Percentiles rank a stretch among this genome's conserved stretches.
Conservation (phyloP, 2,888 invertebrate species). For the Lycaena phlaeas region DNA sequence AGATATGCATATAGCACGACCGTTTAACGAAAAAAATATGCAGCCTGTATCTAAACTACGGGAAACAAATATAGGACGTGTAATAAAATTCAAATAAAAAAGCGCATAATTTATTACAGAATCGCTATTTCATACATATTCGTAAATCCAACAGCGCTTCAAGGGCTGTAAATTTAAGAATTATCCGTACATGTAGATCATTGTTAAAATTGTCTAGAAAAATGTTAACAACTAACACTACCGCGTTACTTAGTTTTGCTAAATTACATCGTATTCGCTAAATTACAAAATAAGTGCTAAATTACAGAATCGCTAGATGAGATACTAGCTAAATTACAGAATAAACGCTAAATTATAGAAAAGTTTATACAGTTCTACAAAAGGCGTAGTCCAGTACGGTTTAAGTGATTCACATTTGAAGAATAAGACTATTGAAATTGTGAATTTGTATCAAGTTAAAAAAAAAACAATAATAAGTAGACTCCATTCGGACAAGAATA, state of each 20-base stretch:
- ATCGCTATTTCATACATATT: slow-evolving; percentile 36
- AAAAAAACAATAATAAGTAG: too few relatives aligned
- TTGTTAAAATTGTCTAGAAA: slow-evolving; percentile 29
- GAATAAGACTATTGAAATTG: too few relatives aligned
- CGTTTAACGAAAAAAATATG: too few relatives aligned
- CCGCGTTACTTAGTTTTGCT: neutral
- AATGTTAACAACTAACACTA: slow-evolving; percentile 14
- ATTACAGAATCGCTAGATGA: neutral
- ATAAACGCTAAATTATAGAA: neutral
- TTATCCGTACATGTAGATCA: slow-evolving; percentile 2
- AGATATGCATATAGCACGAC: too few relatives aligned
- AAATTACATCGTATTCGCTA: neutral
- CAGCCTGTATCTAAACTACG: too few relatives aligned
- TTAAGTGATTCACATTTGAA: neutral
- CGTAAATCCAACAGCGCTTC: slow-evolving; percentile 9
- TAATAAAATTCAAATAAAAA: slow-evolving; percentile 25
- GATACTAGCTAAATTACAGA: neutral
- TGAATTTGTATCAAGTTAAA: too few relatives aligned
- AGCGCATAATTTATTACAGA: slow-evolving; percentile 51
- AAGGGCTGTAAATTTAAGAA: neutral
- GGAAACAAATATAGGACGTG: too few relatives aligned
- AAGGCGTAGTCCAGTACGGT: neutral
- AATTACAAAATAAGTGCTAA: neutral
- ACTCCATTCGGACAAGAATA: too few relatives aligned
- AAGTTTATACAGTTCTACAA: neutral